phyloP scores from a whole-genome alignment of 53 echinoderm and acorn worm genomes.

The Glandiceps talaboti region DNA sequence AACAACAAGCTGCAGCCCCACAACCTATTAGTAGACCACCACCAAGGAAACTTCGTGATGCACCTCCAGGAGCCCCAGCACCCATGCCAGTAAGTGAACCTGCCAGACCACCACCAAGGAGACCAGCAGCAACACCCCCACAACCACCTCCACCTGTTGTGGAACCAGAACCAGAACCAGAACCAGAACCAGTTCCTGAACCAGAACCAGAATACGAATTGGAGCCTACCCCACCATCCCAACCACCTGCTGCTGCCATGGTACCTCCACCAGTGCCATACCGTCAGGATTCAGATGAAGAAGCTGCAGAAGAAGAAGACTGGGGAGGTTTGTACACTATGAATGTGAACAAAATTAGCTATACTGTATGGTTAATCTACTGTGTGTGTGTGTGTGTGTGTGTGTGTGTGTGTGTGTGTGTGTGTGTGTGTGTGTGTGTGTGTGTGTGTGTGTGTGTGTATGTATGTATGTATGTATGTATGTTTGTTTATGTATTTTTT shows the following conservation, averaged over 20 bases:
- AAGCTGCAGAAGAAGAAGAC: conserved; percentile 7
- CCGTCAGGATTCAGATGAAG: conserved; percentile 13
- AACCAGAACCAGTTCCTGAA: conserved; percentile 1
- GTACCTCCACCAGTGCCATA: conserved; percentile 7
- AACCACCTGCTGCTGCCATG: conserved; percentile 5
- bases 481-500: no score
- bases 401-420: no score
- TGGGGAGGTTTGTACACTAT: conserved; percentile 13
- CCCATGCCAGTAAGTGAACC: background rate
- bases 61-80: background rate
- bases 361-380: no score
- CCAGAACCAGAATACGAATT: conserved; percentile 17
- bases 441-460: no score
- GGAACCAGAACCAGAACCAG: conserved; percentile 29
- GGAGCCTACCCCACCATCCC: conserved; percentile 10
- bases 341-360: no score
- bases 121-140: conserved; percentile 15
- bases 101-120: background rate
- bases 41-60: background rate
- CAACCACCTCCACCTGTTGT: conserved; percentile 12
- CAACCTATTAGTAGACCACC: conserved; percentile 15
- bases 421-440: no score
- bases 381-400: no score
- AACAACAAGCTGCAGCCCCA: conserved; percentile 18
- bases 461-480: no score